These are phyloP conservation scores for Haliclystus octoradiatus DNA, from an alignment of 30 jellyfish, hydroid and myxozoan genomes.

Conservation along the genomic window DNA sequence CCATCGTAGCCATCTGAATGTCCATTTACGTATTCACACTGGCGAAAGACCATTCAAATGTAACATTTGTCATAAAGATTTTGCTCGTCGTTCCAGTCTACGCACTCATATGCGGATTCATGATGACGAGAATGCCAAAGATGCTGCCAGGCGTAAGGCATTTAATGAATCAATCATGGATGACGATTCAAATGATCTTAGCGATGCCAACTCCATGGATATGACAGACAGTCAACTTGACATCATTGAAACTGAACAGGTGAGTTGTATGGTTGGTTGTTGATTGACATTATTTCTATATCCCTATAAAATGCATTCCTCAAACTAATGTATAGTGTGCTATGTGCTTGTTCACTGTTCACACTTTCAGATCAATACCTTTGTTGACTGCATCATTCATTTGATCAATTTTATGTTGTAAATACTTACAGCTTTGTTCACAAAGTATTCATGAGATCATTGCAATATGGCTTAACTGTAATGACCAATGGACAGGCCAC, in stretches of 20 bases:
- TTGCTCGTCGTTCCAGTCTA: conserved; percentile 74
- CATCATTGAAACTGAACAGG: neutral
- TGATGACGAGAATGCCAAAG: neutral
- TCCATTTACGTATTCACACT: conserved; percentile 85
- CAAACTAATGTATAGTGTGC: too few species aligned
- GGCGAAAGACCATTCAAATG: conserved; percentile 89
- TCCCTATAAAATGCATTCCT: too few species aligned
- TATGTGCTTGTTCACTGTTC: too few species aligned
- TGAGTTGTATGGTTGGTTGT: too few species aligned
- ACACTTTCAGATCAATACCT: too few species aligned
- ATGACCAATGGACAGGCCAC: too few species aligned
- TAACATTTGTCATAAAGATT: conserved; percentile 60
- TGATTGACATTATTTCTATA: too few species aligned
- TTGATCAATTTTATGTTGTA: too few species aligned
- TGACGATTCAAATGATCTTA: neutral
- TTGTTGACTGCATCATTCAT: too few species aligned
- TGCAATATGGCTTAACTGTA: too few species aligned
- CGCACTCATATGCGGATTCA: conserved; percentile 76
- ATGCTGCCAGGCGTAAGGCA: conserved; percentile 1
- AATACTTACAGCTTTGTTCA: too few species aligned
- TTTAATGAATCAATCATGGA: neutral
- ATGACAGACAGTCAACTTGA: neutral
- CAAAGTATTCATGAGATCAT: too few species aligned
- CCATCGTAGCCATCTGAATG: conserved; percentile 91
- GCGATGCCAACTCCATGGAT: conserved; percentile 8